These are phyloP conservation scores for Butorides virescens DNA, from an alignment of 2,113 vertebrate genomes.

Conservation along the genomic window DNA sequence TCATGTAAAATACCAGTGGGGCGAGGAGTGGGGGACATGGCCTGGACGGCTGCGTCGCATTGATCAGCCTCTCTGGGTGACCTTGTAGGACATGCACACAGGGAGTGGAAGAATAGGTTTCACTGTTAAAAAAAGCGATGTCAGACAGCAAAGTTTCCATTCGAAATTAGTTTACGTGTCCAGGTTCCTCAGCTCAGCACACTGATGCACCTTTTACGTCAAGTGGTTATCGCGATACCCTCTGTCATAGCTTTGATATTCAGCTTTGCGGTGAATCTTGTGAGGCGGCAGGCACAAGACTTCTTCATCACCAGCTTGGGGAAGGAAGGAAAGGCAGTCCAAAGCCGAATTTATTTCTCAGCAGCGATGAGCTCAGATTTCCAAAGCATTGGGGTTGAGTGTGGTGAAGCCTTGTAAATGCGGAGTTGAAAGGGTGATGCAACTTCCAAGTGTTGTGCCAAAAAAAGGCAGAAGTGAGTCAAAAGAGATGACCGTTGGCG, in stretches of 20 bases:
- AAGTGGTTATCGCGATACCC: background rate
- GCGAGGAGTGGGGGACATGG: fast-evolving
- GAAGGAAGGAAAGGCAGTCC: background rate
- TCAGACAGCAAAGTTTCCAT: background rate
- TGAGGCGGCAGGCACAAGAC: background rate
- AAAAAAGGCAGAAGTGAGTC: background rate
- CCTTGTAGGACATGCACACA: background rate
- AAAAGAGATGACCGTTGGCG: background rate
- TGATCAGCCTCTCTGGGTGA: background rate
- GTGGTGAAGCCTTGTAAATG: background rate
- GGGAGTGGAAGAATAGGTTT: background rate
- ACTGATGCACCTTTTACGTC: background rate
- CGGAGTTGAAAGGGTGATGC: background rate
- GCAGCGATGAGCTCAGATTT: background rate
- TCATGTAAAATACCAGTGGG: fast-evolving
- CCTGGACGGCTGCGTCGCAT: background rate
- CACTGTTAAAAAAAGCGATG: background rate
- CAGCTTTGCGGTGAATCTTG: background rate
- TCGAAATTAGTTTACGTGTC: background rate
- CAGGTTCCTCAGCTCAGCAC: fast-evolving
- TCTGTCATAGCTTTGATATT: background rate
- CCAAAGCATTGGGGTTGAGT: background rate
- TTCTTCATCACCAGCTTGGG: background rate
- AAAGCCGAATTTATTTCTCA: background rate
- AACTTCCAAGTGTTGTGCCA: background rate